Evolutionary conservation across 2,797 vertebrate genomes (phyloP), one percentile per base, ranked within the genome.

Genomic region (Danio kyathit): DNA sequence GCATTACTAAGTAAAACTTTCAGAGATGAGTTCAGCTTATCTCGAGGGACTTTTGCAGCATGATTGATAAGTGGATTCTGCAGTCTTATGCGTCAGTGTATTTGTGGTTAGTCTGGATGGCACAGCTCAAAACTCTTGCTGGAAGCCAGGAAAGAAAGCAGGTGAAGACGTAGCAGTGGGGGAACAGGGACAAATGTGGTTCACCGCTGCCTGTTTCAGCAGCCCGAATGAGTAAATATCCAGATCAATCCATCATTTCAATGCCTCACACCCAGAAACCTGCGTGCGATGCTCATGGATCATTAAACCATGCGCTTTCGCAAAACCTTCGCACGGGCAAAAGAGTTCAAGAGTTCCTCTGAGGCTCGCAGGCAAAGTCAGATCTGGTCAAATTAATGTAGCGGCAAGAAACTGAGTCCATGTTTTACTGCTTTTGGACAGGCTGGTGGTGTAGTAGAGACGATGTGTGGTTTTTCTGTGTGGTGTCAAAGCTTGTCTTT

Each of bases 1-100:
- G 85, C 88, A 91, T 92, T 94, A 92, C 83, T 79, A 80, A 81
- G 86, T 86, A 85, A 89, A 90, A 90, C 89, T 88, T 91, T 88
- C 87, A n/a, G 49, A 78, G 17, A n/a, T n/a, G 49, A 41, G 48
- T 41, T 73, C 43, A 74, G 76, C 16, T 60, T 71, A 70, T 61
- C 49, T 67, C 17, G 5, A 7, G 67, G 64, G 49, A 76, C 67
- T 59, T 74, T 80, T 66, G 6, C 67, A 21, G 6, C 38, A 81
- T 64, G 57, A 46, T 72, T 29, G 21, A 75, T 56, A 72, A 41
- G 17, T 69, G 72, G 63, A 73, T 60, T 43, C 19, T 21, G 14
- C 1, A 4, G 77, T 72, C 6, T 64, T 63, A 51, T 52, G 14
- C 16, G 43, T 7, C 0, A 5, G 21, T 67, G 1, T 57, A 9